phyloP scores from a whole-genome alignment of 2,113 vertebrate species.

The Tichodroma muraria region DNA sequence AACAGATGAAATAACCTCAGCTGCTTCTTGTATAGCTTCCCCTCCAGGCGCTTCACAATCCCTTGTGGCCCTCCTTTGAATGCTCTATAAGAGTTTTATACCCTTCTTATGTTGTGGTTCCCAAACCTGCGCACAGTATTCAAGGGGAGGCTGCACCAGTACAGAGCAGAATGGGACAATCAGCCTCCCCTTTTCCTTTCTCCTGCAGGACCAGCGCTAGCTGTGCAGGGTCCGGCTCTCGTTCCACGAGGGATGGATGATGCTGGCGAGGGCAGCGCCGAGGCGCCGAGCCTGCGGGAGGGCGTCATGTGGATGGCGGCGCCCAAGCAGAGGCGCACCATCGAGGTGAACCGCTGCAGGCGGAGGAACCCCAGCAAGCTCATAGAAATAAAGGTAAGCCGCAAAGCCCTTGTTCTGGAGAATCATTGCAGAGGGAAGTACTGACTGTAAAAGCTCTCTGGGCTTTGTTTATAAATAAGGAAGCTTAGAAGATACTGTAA shows the following conservation, averaged over 20 bases:
- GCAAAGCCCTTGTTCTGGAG: background rate
- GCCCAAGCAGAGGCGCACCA: conserved; percentile 88
- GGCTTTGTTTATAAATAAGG: background rate
- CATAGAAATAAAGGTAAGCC: conserved; percentile 80
- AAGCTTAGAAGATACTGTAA: background rate
- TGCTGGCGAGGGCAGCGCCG: background rate
- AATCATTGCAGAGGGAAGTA: rapidly evolving
- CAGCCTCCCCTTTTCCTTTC: background rate
- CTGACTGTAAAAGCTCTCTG: background rate
- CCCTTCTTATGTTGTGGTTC: background rate
- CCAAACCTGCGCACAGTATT: background rate
- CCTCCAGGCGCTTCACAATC: background rate
- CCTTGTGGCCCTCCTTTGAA: background rate
- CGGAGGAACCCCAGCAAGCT: conserved; percentile 80
- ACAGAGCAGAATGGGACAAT: background rate
- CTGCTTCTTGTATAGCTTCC: background rate
- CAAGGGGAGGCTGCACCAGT: background rate
- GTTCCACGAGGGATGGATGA: conserved; percentile 22
- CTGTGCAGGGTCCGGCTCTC: conserved; percentile 62
- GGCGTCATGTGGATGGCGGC: conserved; percentile 90
- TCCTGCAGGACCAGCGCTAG: conserved; percentile 76
- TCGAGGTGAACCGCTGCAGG: conserved; percentile 90
- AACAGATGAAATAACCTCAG: background rate
- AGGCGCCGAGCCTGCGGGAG: conserved; percentile 62
- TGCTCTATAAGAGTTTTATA: background rate